Evolutionary conservation across 2,888 invertebrate genomes (phyloP).

Genomic region (Cynaeus angustus): DNA sequence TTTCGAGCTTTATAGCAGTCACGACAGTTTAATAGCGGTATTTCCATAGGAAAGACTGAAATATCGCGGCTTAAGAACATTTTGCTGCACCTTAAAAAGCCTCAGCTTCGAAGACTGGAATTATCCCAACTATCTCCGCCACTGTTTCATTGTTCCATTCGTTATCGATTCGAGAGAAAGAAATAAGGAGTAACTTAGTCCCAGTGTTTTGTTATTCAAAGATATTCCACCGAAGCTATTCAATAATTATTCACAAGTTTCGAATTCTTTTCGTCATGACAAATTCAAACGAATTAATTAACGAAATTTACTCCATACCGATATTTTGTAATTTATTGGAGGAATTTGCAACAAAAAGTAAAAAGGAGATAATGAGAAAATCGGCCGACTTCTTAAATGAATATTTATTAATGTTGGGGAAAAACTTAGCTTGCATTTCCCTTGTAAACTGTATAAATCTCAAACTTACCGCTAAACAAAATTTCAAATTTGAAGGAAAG

Average conservation of each 20-base stretch:
- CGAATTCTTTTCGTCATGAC: conserved; percentile 27
- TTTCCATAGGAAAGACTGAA: conserved; percentile 32
- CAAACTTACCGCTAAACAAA: conserved; percentile 50
- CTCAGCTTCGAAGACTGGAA: conserved; percentile 19
- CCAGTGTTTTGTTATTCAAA: conserved; percentile 41
- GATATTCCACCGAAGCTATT: conserved; percentile 37
- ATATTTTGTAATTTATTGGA: conserved; percentile 35
- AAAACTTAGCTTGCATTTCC: conserved; percentile 50
- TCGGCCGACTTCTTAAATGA: conserved; percentile 37
- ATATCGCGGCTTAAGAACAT: conserved; percentile 31
- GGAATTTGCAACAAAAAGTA: conserved; percentile 33
- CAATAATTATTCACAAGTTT: conserved; percentile 34
- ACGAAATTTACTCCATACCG: conserved; percentile 28
- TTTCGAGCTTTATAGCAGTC: conserved; percentile 34
- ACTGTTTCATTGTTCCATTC: conserved; percentile 48
- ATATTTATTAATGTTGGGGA: conserved; percentile 45
- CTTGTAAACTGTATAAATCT: conserved; percentile 51
- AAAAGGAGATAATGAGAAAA: conserved; percentile 40
- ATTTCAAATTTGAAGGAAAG: conserved; percentile 49
- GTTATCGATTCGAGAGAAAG: conserved; percentile 44
- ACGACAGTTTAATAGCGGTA: conserved; percentile 38
- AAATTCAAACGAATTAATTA: conserved; percentile 35
- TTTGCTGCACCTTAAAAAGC: conserved; percentile 41
- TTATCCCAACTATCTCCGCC: conserved; percentile 43
- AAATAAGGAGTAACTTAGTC: conserved; percentile 36